Evolutionary conservation across 1,140 invertebrate species (phyloP).

Genomic region (Neoseiulus cucumeris): DNA sequence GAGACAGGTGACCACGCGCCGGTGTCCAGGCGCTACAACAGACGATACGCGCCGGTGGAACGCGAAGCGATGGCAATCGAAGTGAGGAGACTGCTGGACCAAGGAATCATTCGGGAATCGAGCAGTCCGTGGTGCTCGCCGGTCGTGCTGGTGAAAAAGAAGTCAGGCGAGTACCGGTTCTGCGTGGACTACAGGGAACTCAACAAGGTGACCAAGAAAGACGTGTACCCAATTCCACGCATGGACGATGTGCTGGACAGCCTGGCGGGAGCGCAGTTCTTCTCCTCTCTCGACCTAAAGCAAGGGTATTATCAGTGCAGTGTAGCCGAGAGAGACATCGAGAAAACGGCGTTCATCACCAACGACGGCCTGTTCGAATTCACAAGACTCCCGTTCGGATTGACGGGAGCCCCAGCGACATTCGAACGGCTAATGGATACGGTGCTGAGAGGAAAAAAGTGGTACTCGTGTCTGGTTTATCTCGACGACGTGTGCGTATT

Average conservation of each 20-base stretch:
- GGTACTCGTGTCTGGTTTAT: background rate
- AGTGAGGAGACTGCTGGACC: slow-evolving; percentile 12
- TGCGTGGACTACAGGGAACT: slow-evolving; percentile 31
- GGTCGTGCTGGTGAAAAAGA: slow-evolving; percentile 20
- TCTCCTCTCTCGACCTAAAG: slow-evolving; percentile 29
- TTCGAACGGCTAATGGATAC: background rate
- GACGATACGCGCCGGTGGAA: slow-evolving; percentile 13
- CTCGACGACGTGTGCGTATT: background rate
- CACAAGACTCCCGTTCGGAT: slow-evolving; percentile 12
- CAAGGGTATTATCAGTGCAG: slow-evolving; percentile 31
- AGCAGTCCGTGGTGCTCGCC: slow-evolving; percentile 11
- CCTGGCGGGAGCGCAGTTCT: slow-evolving; percentile 26
- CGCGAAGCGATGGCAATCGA: slow-evolving; percentile 11
- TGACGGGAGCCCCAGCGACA: background rate
- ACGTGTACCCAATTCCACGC: slow-evolving; percentile 32
- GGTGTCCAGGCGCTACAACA: slow-evolving; percentile 10
- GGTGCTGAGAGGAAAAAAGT: background rate
- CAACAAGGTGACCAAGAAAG: slow-evolving; percentile 27
- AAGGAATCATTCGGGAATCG: slow-evolving; percentile 12
- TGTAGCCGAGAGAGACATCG: slow-evolving; percentile 22
- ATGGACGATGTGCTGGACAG: slow-evolving; percentile 30
- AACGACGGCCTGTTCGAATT: slow-evolving; percentile 26
- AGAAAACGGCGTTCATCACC: slow-evolving; percentile 30
- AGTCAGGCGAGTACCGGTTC: slow-evolving; percentile 27
- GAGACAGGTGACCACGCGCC: slow-evolving; percentile 21